phyloP scores from a whole-genome alignment of 2,113 vertebrate species.

The Lagopus leucura region DNA sequence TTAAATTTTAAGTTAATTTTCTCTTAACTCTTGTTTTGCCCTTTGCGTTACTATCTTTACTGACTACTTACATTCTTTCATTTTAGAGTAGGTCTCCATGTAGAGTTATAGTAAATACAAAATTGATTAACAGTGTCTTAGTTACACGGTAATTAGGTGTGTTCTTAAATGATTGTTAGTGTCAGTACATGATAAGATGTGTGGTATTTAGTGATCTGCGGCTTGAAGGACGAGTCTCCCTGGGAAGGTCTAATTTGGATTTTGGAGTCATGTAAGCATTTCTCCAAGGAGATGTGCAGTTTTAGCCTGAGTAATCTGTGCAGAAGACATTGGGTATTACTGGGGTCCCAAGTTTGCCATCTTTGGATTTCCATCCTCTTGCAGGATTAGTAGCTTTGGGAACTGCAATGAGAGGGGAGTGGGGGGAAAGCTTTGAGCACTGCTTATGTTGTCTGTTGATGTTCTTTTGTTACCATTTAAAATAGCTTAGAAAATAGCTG shows the following conservation, averaged over 20 bases:
- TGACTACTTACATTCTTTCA: neutral
- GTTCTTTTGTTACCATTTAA: neutral
- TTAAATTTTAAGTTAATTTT: slow-evolving; percentile 2
- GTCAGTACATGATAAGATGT: neutral
- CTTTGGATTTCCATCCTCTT: neutral
- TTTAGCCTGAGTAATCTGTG: neutral
- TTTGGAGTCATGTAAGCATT: neutral
- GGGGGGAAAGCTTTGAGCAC: neutral
- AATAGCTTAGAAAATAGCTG: neutral
- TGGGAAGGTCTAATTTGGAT: neutral
- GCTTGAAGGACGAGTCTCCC: neutral
- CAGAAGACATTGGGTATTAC: neutral
- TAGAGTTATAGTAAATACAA: neutral
- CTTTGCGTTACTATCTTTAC: neutral
- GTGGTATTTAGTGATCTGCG: neutral
- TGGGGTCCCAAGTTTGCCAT: neutral
- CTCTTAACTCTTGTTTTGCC: neutral
- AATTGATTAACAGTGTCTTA: neutral
- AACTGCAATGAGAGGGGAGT: neutral
- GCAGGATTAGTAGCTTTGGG: neutral
- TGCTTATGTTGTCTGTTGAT: neutral
- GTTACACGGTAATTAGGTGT: neutral
- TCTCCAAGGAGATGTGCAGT: neutral
- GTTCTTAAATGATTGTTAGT: neutral
- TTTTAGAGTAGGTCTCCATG: neutral